Evolutionary conservation across 2,113 vertebrate genomes (phyloP).

Genomic region (Microtus oregoni): DNA sequence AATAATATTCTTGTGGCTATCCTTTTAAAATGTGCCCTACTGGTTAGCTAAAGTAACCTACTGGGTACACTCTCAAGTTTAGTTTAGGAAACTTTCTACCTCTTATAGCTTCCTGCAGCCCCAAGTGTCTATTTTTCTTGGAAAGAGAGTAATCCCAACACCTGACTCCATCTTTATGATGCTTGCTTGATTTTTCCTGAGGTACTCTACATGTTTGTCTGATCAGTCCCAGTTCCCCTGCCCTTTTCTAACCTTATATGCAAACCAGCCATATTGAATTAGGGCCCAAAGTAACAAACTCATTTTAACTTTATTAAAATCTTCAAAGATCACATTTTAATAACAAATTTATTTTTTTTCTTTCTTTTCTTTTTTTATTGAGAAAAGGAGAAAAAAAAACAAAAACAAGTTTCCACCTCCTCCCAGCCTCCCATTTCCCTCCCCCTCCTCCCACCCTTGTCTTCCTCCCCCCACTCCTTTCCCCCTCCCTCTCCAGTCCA

Average conservation of each 20-base stretch:
- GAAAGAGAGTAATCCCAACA: rapidly evolving
- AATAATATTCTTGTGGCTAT: neutral
- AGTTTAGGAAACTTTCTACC: rapidly evolving
- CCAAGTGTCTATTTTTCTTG: rapidly evolving
- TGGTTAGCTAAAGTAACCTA: neutral
- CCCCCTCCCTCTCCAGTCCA: too few relatives aligned
- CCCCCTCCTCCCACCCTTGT: too few relatives aligned
- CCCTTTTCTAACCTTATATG: neutral
- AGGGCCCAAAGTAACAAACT: neutral
- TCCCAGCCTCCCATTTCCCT: too few relatives aligned
- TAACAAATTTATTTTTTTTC: neutral
- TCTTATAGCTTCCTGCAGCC: neutral
- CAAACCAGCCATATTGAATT: neutral
- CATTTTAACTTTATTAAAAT: neutral
- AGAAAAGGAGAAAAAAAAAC: too few relatives aligned
- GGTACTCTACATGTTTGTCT: neutral
- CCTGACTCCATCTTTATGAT: rapidly evolving
- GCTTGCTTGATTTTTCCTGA: neutral
- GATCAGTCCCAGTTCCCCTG: neutral
- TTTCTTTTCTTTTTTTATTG: too few relatives aligned
- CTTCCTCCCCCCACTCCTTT: too few relatives aligned
- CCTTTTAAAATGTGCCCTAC: neutral
- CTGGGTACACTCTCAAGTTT: neutral
- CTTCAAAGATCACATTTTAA: neutral
- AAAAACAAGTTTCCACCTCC: too few relatives aligned